A percentile compares a stretch with the other conserved stretches of the same genome.
phyloP scores from a whole-genome alignment of 2,113 vertebrate genomes.

The Nesogale talazaci region DNA sequence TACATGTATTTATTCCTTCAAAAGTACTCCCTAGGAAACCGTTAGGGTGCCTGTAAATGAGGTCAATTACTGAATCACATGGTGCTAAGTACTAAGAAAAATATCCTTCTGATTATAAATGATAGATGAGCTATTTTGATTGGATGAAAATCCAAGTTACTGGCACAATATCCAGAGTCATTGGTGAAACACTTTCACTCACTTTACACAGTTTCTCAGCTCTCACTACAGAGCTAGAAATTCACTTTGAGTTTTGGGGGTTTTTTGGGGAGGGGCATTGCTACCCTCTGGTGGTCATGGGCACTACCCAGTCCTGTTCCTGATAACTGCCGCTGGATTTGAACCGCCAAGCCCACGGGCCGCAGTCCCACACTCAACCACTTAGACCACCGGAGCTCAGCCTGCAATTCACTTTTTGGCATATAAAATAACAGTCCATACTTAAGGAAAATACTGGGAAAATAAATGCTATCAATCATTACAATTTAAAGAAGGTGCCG shows the following conservation, averaged over 20 bases:
- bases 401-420: too few relatives aligned
- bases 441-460: neutral
- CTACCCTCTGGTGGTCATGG: too few relatives aligned
- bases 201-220: neutral
- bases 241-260: too few relatives aligned
- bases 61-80: neutral
- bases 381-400: too few relatives aligned
- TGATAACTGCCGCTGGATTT: too few relatives aligned
- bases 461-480: neutral
- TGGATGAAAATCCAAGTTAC: neutral
- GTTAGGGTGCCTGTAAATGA: neutral
- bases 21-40: neutral
- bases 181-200: neutral
- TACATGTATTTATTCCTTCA: neutral
- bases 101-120: neutral
- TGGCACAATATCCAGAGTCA: neutral
- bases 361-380: too few relatives aligned
- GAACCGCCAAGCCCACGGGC: too few relatives aligned
- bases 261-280: too few relatives aligned
- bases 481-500: neutral
- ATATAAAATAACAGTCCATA: too few relatives aligned
- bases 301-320: too few relatives aligned
- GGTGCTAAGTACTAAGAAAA: neutral
- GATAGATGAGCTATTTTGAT: neutral
- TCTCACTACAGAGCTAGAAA: neutral